Evolutionary conservation across 2,113 vertebrate species (phyloP).

Genomic region (Oncorhynchus masou): DNA sequence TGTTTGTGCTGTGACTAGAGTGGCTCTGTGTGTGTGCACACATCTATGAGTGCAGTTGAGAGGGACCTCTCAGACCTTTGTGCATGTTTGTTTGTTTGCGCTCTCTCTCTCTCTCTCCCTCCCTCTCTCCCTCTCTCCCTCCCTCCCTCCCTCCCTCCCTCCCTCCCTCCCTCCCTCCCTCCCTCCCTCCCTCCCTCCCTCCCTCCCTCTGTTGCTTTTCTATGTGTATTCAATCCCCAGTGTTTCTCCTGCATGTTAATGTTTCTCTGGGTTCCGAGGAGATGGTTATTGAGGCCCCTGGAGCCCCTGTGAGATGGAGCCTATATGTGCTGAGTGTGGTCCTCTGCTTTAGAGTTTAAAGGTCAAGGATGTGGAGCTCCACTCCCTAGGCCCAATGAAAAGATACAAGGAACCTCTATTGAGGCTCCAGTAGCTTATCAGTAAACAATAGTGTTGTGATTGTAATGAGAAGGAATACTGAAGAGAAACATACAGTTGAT

Average conservation of each 20-base stretch:
- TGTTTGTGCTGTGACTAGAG: not conserved
- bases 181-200: not conserved
- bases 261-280: not conserved
- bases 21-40: not conserved
- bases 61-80: not conserved
- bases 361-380: conserved; percentile 21
- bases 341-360: conserved; percentile 11
- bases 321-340: not conserved
- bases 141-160: not conserved
- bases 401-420: conserved; percentile 29
- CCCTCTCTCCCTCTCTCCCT: not conserved
- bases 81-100: not conserved
- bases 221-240: not conserved
- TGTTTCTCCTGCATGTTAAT: conserved; percentile 1
- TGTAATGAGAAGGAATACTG: conserved; percentile 42
- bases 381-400: conserved; percentile 2
- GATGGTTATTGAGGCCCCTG: conserved; percentile 1
- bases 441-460: conserved; percentile 49
- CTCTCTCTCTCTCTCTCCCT: too few relatives aligned
- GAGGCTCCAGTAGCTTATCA: conserved; percentile 27
- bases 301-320: not conserved
- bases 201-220: not conserved
- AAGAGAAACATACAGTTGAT: conserved; percentile 19
- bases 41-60: not conserved
- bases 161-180: not conserved